These are phyloP conservation scores for Catocala nupta DNA, from an alignment of 2,888 invertebrate species.

Conservation along the genomic window DNA sequence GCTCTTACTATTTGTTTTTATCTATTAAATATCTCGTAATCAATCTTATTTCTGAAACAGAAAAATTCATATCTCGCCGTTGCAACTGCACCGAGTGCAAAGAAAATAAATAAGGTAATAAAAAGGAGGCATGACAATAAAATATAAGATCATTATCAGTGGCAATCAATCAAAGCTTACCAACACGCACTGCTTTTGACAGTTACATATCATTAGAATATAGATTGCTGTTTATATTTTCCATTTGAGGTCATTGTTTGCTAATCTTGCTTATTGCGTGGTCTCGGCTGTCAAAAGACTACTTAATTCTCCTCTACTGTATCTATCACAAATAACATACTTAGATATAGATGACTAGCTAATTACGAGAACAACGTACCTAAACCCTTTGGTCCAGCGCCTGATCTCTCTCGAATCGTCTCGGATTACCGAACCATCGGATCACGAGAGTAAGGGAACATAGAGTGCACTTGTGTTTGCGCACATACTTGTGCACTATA, in stretches of 20 bases:
- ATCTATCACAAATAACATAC: too few relatives aligned
- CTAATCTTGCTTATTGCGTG: constrained; percentile 5
- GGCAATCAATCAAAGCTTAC: constrained; percentile 10
- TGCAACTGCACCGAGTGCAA: constrained; percentile 49
- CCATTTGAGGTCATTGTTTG: not conserved
- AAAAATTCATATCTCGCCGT: constrained; percentile 56
- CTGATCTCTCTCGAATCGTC: too few relatives aligned
- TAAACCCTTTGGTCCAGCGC: too few relatives aligned
- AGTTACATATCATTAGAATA: constrained; percentile 5
- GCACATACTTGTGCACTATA: too few relatives aligned
- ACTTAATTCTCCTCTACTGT: not conserved
- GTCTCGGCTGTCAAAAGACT: constrained; percentile 12
- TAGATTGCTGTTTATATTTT: constrained; percentile 1
- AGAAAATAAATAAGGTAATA: constrained; percentile 49
- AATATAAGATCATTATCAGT: not conserved
- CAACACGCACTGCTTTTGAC: constrained; percentile 12
- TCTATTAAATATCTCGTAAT: not conserved
- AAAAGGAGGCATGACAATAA: constrained; percentile 11
- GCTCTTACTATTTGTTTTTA: too few relatives aligned
- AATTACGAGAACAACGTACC: too few relatives aligned
- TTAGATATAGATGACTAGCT: too few relatives aligned
- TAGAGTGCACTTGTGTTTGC: too few relatives aligned
- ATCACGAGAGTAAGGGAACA: too few relatives aligned
- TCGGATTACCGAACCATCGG: too few relatives aligned
- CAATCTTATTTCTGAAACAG: constrained; percentile 50